Base-by-base conservation (phyloP, 2,113 vertebrate genomes). In the Columbina picui region DNA sequence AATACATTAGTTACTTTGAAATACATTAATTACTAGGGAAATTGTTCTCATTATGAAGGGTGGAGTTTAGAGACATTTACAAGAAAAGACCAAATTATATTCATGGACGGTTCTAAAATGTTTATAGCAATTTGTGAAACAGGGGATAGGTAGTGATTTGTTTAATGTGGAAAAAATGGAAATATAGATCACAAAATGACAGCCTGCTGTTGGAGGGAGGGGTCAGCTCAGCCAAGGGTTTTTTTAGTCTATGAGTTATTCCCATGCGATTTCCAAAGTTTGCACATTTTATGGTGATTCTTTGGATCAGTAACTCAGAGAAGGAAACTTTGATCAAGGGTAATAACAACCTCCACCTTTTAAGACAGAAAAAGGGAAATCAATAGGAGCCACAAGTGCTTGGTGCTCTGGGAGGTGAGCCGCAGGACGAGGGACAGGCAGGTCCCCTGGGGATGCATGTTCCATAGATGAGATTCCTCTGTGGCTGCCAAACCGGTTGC, bases 91-190 rank as follows among this genome's bases (percentile, higher is more conserved):
- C 34, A 38, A 45, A 69, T 57, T 90, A 14, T 39, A 79, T 93
- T 90, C 86, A 90, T 41, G 63, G 64, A 74, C 21, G 41, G 38
- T 89, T 95, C 95, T 30, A 87, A 92, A 83, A 95, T 64, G 10
- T 85, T 77, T 92, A 64, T 77, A 85, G 63, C 52, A 30, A 49
- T 94, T 95, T 80, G 32, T 68, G n/a, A 89, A 94, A 87, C 0
- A 29, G 47, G 3, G 34, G 45, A 63, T 71, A 69, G 15, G 25
- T 10, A 68, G 36, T 14, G 27, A 86, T 74, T 89, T 82, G 56
- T 17, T 94, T 79, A 49, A 64, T 67, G 43, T 53, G 79, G 73
- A 75, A 89, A 92, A 91, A 64, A 53, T 45, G 53, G 89, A 79
- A 90, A 76, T 61, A 61, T 69, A 76, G 49, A 79, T 84, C 73